Conservation (phyloP, 2,797 vertebrate genomes). For the Rhinogobio ventralis region DNA sequence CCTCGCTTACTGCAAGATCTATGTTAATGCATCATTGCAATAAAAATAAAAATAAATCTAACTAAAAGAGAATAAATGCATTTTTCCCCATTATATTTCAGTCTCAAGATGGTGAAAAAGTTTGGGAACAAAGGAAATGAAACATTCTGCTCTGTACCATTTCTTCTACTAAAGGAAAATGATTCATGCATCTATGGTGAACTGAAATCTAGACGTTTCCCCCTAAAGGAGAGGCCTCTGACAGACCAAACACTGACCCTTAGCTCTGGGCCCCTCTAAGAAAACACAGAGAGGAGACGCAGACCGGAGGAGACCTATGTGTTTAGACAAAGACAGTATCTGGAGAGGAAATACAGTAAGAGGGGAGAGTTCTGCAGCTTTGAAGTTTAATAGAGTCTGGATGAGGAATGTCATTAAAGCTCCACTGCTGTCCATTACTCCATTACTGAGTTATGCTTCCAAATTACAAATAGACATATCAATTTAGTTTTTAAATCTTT, state of each 20-base stretch:
- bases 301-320: slow-evolving; percentile 25
- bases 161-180: slow-evolving; percentile 31
- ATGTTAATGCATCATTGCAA: not conserved
- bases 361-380: slow-evolving; percentile 34
- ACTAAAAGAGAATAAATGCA: not conserved
- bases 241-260: slow-evolving; percentile 52
- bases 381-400: slow-evolving; percentile 46
- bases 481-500: not conserved
- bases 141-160: slow-evolving; percentile 4
- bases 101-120: not conserved
- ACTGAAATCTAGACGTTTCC: slow-evolving; percentile 36
- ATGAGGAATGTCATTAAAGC: slow-evolving; percentile 25
- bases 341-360: slow-evolving; percentile 43
- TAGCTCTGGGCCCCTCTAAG: slow-evolving; percentile 33
- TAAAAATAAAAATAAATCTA: too few relatives aligned
- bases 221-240: slow-evolving; percentile 26
- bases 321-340: slow-evolving; percentile 45
- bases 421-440: slow-evolving; percentile 13
- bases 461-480: not conserved
- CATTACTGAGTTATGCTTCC: not conserved
- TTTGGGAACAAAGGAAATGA: slow-evolving; percentile 22
- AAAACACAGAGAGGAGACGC: slow-evolving; percentile 53
- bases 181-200: slow-evolving; percentile 40
- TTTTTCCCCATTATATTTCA: slow-evolving; percentile 19
- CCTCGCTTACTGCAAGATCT: not conserved